Evolutionary conservation across 64 coral and sea anemone genomes (phyloP).

Genomic region (Porites australiensis): DNA sequence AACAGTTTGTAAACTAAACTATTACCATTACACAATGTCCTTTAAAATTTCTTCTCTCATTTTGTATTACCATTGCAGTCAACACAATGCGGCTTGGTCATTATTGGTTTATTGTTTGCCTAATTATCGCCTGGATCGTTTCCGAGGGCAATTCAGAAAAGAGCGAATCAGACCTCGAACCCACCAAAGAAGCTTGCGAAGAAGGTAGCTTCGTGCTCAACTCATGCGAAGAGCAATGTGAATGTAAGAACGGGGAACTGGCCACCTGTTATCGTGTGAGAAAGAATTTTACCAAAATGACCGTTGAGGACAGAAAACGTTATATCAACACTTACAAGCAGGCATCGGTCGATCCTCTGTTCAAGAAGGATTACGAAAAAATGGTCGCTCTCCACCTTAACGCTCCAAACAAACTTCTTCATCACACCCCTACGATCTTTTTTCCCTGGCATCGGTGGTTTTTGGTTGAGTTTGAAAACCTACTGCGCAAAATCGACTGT

Average conservation of each 20-base stretch:
- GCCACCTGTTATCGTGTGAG: constrained; percentile 55
- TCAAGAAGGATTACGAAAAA: constrained; percentile 56
- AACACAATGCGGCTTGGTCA: too few relatives aligned
- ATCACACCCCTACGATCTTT: constrained; percentile 64
- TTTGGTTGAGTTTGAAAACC: constrained; percentile 88
- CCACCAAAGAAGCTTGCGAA: neutral
- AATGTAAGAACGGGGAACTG: constrained; percentile 37
- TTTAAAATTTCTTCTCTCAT: too few relatives aligned
- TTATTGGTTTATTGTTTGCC: too few relatives aligned
- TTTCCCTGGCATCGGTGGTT: constrained; percentile 98
- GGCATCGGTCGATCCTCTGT: constrained; percentile 19
- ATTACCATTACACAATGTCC: too few relatives aligned
- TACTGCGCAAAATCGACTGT: constrained; percentile 85
- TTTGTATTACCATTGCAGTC: too few relatives aligned
- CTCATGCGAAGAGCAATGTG: constrained; percentile 62
- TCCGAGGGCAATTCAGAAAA: neutral
- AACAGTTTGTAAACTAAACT: too few relatives aligned
- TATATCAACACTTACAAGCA: constrained; percentile 69
- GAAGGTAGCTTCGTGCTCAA: constrained; percentile 34
- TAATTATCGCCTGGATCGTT: neutral
- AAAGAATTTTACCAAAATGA: constrained; percentile 66
- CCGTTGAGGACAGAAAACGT: constrained; percentile 23
- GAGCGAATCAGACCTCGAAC: neutral
- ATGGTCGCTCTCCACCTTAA: constrained; percentile 46
- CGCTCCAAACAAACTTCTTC: constrained; percentile 28